These are phyloP conservation scores for Cyrtonyx montezumae DNA, from an alignment of 2,113 vertebrate genomes.

Conservation along the genomic window DNA sequence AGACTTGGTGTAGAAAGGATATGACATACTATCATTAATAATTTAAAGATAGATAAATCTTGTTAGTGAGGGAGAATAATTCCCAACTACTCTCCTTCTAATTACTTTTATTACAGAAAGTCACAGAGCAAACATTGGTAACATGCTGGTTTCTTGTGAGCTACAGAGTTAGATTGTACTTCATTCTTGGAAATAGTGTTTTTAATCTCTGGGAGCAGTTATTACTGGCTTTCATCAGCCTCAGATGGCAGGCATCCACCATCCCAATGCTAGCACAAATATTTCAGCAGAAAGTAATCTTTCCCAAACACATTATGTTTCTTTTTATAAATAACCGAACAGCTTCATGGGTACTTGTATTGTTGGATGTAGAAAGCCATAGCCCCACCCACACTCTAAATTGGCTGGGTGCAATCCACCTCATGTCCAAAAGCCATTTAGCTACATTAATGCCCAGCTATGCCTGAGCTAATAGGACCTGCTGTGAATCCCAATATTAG, in stretches of 20 bases:
- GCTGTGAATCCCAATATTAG: constrained; percentile 14
- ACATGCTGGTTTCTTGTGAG: background rate
- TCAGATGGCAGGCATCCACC: background rate
- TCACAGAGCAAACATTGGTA: background rate
- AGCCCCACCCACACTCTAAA: background rate
- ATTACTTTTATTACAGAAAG: background rate
- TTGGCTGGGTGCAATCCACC: background rate
- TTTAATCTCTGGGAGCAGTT: background rate
- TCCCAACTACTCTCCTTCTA: background rate
- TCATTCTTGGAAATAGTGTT: background rate
- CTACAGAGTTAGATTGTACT: background rate
- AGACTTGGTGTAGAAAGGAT: background rate
- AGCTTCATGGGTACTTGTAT: background rate
- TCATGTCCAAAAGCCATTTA: constrained; percentile 33
- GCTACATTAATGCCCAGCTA: constrained; percentile 38
- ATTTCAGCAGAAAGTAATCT: constrained; percentile 40
- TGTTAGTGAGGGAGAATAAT: background rate
- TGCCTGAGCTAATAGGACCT: constrained; percentile 6
- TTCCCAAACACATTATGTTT: constrained; percentile 48
- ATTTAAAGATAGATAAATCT: background rate
- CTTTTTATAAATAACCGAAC: background rate
- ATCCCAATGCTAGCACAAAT: background rate
- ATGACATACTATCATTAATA: background rate
- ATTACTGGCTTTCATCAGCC: background rate
- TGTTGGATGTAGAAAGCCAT: background rate